Base-by-base conservation (phyloP, 2,888 invertebrate species). In the Trichacis sp. region DNA sequence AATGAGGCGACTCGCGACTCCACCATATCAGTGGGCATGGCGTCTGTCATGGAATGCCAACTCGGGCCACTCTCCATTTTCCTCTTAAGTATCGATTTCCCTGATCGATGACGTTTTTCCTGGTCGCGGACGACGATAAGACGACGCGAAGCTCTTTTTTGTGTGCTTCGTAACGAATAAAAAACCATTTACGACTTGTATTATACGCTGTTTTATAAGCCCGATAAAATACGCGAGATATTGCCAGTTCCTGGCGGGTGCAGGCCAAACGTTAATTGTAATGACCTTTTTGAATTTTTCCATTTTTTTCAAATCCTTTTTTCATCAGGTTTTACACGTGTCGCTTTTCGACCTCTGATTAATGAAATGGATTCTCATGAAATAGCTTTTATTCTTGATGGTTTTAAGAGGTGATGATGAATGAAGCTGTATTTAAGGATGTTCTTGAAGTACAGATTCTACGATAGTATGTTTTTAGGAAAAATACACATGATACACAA, bases 31-130 rank as follows among this genome's bases (percentile, higher is more conserved):
- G 69, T 76, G 74, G 72, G 73, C 80, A 79, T 75, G 78, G 73
- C 71, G 74, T 77, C 80, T 79, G 79, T 80, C 78, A 74, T 69
- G 77, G 78, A 78, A 78, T 75, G 76, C 75, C 76, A 77, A 77
- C 76, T 74, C 69, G 70, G 56, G 58, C 62, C 62, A 59, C 17
- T 36, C 36, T n/a, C 50, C 24, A 46, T 52, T 62, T 64, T n/a
- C n/a, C n/a, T 47, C 48, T 45, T 14, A 30, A 48, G 51, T 54
- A 60, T 50, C 57, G 54, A 24, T 47, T 14, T n/a, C 38, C 17
- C 60, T 69, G 68, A 69, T 57, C 67, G 60, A 72, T 67, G 70
- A 65, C 43, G 57, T 57, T 48, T 67, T 69, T 62, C 50, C 51
- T 38, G 51, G 42, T 30, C 45, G 50, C 24, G 51, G 9, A 14